Conservation (phyloP, 1,140 invertebrate genomes). For the Drosophila micromelanica region DNA sequence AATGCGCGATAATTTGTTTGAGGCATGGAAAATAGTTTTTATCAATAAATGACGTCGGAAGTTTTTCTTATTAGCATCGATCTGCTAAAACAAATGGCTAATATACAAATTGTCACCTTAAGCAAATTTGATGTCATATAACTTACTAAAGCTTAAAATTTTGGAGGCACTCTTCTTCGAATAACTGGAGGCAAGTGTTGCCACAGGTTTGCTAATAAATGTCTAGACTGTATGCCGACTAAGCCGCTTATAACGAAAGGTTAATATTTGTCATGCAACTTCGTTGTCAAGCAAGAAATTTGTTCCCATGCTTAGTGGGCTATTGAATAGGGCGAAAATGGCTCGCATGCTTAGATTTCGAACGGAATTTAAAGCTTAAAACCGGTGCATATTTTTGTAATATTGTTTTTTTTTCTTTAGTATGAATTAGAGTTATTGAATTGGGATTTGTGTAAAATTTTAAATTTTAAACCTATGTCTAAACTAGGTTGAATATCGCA, state of each 20-base stretch:
- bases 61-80: conserved; percentile 67
- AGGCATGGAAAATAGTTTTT: conserved; percentile 57
- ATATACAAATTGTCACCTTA: conserved; percentile 33
- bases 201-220: conserved; percentile 56
- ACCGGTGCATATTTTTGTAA: no score
- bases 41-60: conserved; percentile 45
- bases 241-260: conserved; percentile 19
- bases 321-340: conserved; percentile 10
- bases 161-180: conserved; percentile 18
- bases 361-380: neutral
- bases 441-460: neutral
- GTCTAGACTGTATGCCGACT: conserved; percentile 61
- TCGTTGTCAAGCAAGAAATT: conserved; percentile 41
- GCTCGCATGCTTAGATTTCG: neutral
- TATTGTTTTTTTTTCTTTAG: no score
- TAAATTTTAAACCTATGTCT: conserved; percentile 10
- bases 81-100: conserved; percentile 56
- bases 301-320: conserved; percentile 7
- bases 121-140: conserved; percentile 24
- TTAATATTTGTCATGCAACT: conserved; percentile 35
- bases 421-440: neutral
- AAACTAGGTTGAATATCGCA: conserved; percentile 23
- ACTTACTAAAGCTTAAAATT: conserved; percentile 25
- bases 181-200: conserved; percentile 41
- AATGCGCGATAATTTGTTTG: conserved; percentile 58